A percentile compares a stretch with the other conserved stretches of the same genome.
These are phyloP conservation scores for Anoura caudifer DNA, from an alignment of 2,113 vertebrate species.

Conservation along the genomic window DNA sequence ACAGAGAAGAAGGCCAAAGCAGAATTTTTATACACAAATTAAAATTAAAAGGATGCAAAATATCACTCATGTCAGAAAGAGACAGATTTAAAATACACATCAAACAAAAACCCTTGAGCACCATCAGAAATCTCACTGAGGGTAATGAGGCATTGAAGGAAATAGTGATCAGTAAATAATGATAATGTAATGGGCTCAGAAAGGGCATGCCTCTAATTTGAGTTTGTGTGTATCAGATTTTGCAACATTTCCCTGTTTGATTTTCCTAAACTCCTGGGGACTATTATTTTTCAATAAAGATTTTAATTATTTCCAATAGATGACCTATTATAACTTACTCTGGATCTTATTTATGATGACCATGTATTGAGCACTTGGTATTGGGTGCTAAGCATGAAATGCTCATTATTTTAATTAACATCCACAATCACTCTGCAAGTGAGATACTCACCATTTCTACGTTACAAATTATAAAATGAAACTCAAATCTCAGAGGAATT, in stretches of 20 bases:
- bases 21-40: neutral
- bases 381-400: neutral
- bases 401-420: slow-evolving; percentile 20
- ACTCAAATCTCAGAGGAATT: neutral
- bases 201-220: neutral
- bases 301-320: slow-evolving; percentile 12
- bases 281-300: neutral
- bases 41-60: neutral
- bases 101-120: neutral
- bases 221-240: neutral
- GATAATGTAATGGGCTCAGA: neutral
- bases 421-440: neutral
- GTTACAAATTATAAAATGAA: neutral
- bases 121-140: neutral
- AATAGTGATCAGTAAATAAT: neutral
- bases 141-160: neutral
- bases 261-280: neutral
- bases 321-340: neutral
- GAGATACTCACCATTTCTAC: neutral
- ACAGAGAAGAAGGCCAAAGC: neutral
- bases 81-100: neutral
- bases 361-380: neutral
- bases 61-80: neutral
- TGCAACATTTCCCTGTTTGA: neutral
- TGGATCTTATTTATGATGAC: neutral